phyloP scores from a whole-genome alignment of 2,797 vertebrate genomes.

The Pantherophis vulpinus region DNA sequence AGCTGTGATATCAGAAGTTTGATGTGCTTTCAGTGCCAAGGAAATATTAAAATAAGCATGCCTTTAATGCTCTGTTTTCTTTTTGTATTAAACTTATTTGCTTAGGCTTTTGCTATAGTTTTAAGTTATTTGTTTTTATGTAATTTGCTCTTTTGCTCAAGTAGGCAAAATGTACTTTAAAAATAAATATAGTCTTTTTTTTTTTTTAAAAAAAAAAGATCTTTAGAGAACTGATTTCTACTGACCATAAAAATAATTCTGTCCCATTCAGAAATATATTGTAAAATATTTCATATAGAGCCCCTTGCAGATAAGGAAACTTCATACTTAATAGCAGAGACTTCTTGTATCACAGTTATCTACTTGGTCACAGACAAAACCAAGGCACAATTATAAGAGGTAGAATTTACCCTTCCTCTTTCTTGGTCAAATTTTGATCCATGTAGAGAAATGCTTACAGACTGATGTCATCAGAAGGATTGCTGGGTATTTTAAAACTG shows the following conservation, averaged over 20 bases:
- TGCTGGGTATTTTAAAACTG: not conserved
- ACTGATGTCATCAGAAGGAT: not conserved
- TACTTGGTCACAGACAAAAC: not conserved
- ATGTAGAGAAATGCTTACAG: not conserved
- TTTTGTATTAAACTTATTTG: not conserved
- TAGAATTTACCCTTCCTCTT: not conserved
- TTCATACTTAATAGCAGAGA: not conserved
- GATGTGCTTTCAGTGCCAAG: not conserved
- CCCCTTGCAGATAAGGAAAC: not conserved
- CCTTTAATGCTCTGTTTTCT: not conserved
- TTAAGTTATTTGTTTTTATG: not conserved
- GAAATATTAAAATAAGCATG: not conserved
- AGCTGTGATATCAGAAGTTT: not conserved
- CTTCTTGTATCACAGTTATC: not conserved
- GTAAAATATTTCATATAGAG: not conserved
- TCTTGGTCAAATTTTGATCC: not conserved
- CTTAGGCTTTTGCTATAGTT: not conserved
- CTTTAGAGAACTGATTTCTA: not conserved
- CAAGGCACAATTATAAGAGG: not conserved
- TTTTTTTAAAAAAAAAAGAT: not conserved
- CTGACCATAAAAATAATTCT: not conserved
- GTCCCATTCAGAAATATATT: not conserved
- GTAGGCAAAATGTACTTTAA: not conserved
- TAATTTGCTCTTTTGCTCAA: not conserved
- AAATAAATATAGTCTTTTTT: not conserved